A percentile compares a stretch with the other conserved stretches of the same genome.
Conservation (phyloP, 2,888 invertebrate species). For the Pollenia angustigena region DNA sequence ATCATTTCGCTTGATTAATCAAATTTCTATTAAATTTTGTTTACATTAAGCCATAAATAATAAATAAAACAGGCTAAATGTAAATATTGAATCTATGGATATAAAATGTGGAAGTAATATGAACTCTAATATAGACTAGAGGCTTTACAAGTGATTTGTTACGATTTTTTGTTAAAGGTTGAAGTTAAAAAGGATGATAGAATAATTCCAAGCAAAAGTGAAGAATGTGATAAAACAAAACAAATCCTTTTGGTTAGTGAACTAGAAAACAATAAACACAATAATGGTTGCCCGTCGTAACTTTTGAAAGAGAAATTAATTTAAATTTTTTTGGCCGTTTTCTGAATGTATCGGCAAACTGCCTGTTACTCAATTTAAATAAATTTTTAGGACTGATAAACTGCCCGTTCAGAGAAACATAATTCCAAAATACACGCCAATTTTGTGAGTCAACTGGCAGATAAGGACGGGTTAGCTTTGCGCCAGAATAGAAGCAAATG, state of each 20-base stretch:
- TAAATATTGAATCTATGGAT: background rate
- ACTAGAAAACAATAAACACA: constrained; percentile 32
- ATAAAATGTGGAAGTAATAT: background rate
- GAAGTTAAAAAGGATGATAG: constrained; percentile 32
- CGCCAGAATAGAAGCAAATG: too few relatives aligned
- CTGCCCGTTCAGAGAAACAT: too few relatives aligned
- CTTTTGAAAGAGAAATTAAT: too few relatives aligned
- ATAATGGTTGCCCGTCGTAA: background rate
- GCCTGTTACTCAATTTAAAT: too few relatives aligned
- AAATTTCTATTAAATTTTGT: background rate
- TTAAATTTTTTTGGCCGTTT: too few relatives aligned
- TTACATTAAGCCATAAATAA: constrained; percentile 7
- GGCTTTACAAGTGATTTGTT: constrained; percentile 49
- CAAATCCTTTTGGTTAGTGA: constrained; percentile 48
- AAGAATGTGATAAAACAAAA: background rate
- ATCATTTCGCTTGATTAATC: constrained; percentile 1
- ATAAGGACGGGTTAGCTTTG: too few relatives aligned
- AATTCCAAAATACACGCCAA: too few relatives aligned
- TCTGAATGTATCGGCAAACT: too few relatives aligned
- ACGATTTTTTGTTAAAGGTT: constrained; percentile 9
- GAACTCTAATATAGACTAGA: constrained; percentile 25
- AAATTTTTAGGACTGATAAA: too few relatives aligned
- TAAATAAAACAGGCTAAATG: background rate
- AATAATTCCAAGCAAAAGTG: background rate
- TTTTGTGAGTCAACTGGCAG: too few relatives aligned